Conservation (phyloP, 2,113 vertebrate species). For the Pomatostomus ruficeps region DNA sequence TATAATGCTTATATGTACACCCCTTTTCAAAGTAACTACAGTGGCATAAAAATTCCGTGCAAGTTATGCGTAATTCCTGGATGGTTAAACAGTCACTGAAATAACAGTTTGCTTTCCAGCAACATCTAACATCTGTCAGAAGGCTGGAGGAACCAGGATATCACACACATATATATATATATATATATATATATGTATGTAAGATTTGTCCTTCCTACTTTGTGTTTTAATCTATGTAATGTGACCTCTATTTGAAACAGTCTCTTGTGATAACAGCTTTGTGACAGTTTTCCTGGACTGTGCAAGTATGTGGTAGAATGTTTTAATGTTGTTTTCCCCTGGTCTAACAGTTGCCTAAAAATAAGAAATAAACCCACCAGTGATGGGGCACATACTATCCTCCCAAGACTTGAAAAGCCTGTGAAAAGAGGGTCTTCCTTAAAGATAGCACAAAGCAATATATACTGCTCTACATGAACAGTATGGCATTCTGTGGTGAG, state of each 20-base stretch:
- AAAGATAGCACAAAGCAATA: background rate
- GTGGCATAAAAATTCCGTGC: background rate
- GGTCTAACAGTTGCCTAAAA: background rate
- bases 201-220: background rate
- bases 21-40: background rate
- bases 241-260: background rate
- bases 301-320: background rate
- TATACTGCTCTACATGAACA: background rate
- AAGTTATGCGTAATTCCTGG: background rate
- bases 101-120: background rate
- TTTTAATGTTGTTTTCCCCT: background rate
- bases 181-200: background rate
- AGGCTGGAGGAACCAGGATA: background rate
- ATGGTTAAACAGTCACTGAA: background rate
- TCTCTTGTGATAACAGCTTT: background rate
- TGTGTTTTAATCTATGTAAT: background rate
- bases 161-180: background rate
- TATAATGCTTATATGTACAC: background rate
- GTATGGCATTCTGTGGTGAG: background rate
- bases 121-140: background rate
- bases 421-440: background rate
- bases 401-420: background rate
- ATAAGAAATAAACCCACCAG: background rate
- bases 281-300: background rate
- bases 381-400: accelerated